Percentiles rank a stretch among this genome's conserved stretches.
Conservation (phyloP, 2,113 vertebrate species). For the Cyprinodon tularosa region DNA sequence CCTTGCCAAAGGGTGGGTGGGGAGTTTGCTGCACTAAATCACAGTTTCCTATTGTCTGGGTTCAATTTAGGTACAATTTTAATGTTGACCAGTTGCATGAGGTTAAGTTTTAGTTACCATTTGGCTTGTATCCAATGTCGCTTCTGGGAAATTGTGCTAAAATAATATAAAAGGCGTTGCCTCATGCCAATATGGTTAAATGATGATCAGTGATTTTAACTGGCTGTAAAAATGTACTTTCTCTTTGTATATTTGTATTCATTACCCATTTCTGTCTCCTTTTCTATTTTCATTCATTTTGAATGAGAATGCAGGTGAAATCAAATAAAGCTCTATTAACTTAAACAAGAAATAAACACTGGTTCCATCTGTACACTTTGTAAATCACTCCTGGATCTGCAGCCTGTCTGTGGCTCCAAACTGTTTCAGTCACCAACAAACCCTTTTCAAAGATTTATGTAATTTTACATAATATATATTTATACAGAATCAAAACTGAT, state of each 20-base stretch:
- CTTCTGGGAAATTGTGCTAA: slow-evolving; percentile 46
- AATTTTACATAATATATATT: not conserved
- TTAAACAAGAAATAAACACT: not conserved
- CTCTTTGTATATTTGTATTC: slow-evolving; percentile 75
- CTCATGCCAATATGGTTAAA: slow-evolving; percentile 40
- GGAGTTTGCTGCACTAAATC: slow-evolving; percentile 25
- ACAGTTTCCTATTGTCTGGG: slow-evolving; percentile 35
- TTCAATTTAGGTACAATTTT: slow-evolving; percentile 21
- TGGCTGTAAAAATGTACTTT: slow-evolving; percentile 67
- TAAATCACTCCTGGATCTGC: too few species aligned
- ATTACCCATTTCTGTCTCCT: slow-evolving; percentile 63
- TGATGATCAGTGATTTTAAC: slow-evolving; percentile 56
- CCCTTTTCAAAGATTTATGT: too few species aligned
- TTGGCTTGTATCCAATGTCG: slow-evolving; percentile 49
- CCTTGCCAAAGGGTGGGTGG: slow-evolving; percentile 43
- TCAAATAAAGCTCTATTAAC: slow-evolving; percentile 68
- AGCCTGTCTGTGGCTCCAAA: too few species aligned
- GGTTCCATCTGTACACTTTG: not conserved
- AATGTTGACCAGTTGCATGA: slow-evolving; percentile 59
- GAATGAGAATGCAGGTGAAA: slow-evolving; percentile 65
- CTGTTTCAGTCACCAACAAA: too few species aligned
- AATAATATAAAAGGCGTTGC: slow-evolving; percentile 58
- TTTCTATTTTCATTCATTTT: slow-evolving; percentile 74
- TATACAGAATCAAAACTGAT: not conserved
- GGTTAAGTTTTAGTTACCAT: slow-evolving; percentile 41